Evolutionary conservation across 1,140 invertebrate genomes (phyloP), one percentile per base, ranked within the genome.

Genomic region (Stenopsyche tienmushanensis): DNA sequence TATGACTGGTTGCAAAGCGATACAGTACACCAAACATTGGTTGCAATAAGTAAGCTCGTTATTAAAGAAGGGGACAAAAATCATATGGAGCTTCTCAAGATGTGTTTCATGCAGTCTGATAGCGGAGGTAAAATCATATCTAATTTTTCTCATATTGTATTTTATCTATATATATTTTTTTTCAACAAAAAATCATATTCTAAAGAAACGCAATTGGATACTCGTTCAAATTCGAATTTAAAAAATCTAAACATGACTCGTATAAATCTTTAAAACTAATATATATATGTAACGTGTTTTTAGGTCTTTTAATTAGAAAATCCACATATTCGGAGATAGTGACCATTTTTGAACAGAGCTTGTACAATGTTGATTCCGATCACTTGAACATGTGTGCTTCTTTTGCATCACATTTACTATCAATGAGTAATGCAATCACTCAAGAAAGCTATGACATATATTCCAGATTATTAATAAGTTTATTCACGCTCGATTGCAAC

Each of bases 241-340:
- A n/a, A n/a, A n/a, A 9, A n/a, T n/a, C 9, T 34, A 34, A 39
- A 57, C 13, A 21, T 24, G 29, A 7, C 29, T 44, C n/a, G 18
- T 52, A 52, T 18, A 52, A 21, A 57, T 39, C 13, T 7, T 21
- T 24, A 5, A 21, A 3, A 8, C 17, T 21, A 21, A 53, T 53
- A 39, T 52, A 7, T 21, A 24, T 52, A 52, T 24, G 23, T 52
- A 52, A 52, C 15, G 7, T 25, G 8, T 52, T 77, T 76, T 66
- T 69, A 83, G 81, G 78, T 65, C 71, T 80, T n/a, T 73, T 82
- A 49, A 82, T 87, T 20, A 81, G 76, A 49, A 72, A 80, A 60
- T 71, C 75, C 2, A 80, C 80, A 2, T 76, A 84, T 13, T 75
- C 77, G 52, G 69, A 75, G 45, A 82, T 87, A 18, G 72, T 84